Evolutionary conservation across 2,113 vertebrate species (phyloP), one percentile per base, ranked within the genome.

Genomic region (Chloroceryle aenea): DNA sequence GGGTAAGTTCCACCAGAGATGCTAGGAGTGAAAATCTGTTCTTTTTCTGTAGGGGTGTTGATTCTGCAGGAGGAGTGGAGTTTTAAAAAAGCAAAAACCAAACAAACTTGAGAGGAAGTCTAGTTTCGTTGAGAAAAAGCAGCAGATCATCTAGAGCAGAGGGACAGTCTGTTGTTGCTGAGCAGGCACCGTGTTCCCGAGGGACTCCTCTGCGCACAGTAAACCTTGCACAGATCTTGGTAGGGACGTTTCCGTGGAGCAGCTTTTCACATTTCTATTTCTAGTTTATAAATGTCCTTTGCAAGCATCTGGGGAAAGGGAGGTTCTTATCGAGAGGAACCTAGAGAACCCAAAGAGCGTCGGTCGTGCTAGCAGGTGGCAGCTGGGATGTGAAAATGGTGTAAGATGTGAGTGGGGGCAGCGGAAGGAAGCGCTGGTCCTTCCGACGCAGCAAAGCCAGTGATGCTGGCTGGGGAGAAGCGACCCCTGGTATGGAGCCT

Each of bases 101-200:
- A 34, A 22, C 7, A 15, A 27, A 55, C 14, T 55, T 14, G 23
- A 34, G 36, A 29, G 21, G 7, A 58, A 55, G 15, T 66, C 27
- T 78, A 55, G 79, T 87, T 95, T 77, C 56, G 76, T 32, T 61
- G 76, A 75, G 83, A 29, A 63, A 58, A 85, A 85, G 43, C 56
- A 85, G 61, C 12, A 45, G 38, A 55, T 53, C 52, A 64, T 64
- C 38, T 85, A 21, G 62, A 59, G 10, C 32, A 72, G 84, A 75
- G 69, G 68, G 26, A 19, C 43, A 67, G 40, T 11, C 10, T 74
- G 61, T 42, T 71, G 61, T 59, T 43, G 78, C 9, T 13, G 36
- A 75, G 68, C 27, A 36, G 66, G 34, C 52, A 22, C 58, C 0
- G 1, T 59, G 76, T 52, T 52, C 52, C 75, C 30, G 30, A 12